Conservation (phyloP, 2,113 vertebrate species). For the Turdus rufiventris region DNA sequence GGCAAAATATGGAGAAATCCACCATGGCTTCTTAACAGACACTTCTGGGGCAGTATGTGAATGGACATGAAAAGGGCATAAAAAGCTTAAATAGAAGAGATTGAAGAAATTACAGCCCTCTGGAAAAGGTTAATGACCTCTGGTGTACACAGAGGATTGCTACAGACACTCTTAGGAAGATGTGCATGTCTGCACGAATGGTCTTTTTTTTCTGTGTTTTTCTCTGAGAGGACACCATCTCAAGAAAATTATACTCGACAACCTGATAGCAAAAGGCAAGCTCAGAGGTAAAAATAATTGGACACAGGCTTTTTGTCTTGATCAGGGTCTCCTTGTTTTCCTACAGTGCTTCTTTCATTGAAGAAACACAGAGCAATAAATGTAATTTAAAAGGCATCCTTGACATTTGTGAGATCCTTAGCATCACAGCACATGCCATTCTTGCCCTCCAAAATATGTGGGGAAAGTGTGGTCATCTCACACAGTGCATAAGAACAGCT, state of each 20-base stretch:
- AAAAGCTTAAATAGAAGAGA: not conserved
- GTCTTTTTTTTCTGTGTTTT: not conserved
- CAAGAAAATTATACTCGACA: not conserved
- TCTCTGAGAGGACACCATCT: not conserved
- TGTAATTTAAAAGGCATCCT: constrained; percentile 29
- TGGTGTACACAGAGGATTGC: not conserved
- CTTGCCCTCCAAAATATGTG: constrained; percentile 8
- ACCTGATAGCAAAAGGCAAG: not conserved
- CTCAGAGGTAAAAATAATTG: not conserved
- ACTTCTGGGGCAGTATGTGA: not conserved
- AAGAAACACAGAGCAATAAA: not conserved
- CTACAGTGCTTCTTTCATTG: not conserved
- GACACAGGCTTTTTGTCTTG: not conserved
- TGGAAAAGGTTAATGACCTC: not conserved
- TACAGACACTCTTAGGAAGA: not conserved
- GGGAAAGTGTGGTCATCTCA: constrained; percentile 14
- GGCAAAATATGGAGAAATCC: not conserved
- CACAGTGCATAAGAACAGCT: constrained; percentile 7
- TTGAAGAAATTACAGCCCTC: not conserved
- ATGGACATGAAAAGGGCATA: not conserved
- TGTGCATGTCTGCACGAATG: not conserved
- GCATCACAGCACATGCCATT: constrained; percentile 25
- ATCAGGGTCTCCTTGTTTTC: not conserved
- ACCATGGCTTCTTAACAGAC: not conserved
- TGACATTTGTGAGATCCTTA: constrained; percentile 9